Base-by-base conservation (phyloP, 2,797 vertebrate species). In the Urocyon cinereoargenteus region DNA sequence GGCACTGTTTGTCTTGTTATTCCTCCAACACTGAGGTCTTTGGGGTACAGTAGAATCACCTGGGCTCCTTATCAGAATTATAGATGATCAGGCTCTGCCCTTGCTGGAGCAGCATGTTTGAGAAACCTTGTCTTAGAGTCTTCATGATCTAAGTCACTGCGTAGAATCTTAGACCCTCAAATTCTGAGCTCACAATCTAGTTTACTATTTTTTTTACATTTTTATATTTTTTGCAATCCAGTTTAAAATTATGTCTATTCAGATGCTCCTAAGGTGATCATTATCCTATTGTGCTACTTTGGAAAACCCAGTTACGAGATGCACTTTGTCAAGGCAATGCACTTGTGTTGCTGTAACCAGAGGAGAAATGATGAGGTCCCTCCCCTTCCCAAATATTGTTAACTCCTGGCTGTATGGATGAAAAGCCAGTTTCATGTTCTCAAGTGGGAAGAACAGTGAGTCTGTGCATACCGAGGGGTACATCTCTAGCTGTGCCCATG, bases 401-500 rank as follows among this genome's bases (percentile, higher is more conserved):
- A 89, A 57, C 49, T 64, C 59, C 34, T 57, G 55, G 87, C 49
- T 78, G 6, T 91, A 53, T 13, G 26, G 34, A 22, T 55, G 34
- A 75, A 49, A 90, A 83, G 14, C 6, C 12, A 16, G 21, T 55
- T 72, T 84, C 31, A 1, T 14, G n/a, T n/a, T 87, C 77, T 92
- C 24, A 61, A 6, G 28, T 12, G 40, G 34, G 66, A 45, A 75
- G 62, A 68, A 31, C 1, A 31, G 28, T 26, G n/a, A 36, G 21
- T 26, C 36, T 21, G 10, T 21, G 75, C 31, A 21, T 3, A 1
- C 13, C 2, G 68, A 82, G 70, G 68, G 64, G 5, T 4, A 5
- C 0, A 0, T 24, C n/a, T 77, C 0, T 53, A 3, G n/a, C 18
- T 40, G 13, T 19, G 68, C 22, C 68, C 15, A 19, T 0, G 36